Evolutionary conservation across 1,140 invertebrate species (phyloP).

Genomic region (Drosophila ercepeae): DNA sequence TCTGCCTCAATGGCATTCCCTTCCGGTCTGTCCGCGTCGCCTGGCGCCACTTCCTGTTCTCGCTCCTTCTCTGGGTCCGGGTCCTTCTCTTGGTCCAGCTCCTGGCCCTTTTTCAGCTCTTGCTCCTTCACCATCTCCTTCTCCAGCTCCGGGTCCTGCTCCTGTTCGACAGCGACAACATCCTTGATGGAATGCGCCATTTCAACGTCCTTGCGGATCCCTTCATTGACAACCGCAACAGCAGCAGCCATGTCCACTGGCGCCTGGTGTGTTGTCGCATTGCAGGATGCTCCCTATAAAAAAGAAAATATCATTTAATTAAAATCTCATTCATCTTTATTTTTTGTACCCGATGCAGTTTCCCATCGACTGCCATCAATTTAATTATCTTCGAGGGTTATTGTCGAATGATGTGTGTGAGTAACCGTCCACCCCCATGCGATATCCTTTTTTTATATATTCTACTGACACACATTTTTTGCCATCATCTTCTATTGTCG

Average conservation of each 20-base stretch:
- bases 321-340: constrained; percentile 40
- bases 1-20: constrained; percentile 21
- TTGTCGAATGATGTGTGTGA: neutral
- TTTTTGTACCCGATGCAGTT: constrained; percentile 2
- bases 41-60: constrained; percentile 1
- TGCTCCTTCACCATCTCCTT: neutral
- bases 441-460: neutral
- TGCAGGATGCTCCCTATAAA: constrained; percentile 39
- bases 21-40: constrained; percentile 13
- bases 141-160: neutral
- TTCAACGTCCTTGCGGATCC: constrained; percentile 21
- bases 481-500: neutral
- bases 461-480: neutral
- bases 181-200: constrained; percentile 14
- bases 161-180: neutral
- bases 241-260: neutral
- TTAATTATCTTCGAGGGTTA: constrained; percentile 1
- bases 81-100: neutral
- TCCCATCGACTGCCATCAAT: neutral
- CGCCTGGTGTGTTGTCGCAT: constrained; percentile 5
- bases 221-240: constrained; percentile 1
- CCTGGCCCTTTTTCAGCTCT: neutral
- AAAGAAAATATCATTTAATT: constrained; percentile 47
- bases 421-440: neutral
- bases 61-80: neutral